These are phyloP conservation scores for Drosophila birchii DNA, from an alignment of 2,888 invertebrate species.

Conservation along the genomic window DNA sequence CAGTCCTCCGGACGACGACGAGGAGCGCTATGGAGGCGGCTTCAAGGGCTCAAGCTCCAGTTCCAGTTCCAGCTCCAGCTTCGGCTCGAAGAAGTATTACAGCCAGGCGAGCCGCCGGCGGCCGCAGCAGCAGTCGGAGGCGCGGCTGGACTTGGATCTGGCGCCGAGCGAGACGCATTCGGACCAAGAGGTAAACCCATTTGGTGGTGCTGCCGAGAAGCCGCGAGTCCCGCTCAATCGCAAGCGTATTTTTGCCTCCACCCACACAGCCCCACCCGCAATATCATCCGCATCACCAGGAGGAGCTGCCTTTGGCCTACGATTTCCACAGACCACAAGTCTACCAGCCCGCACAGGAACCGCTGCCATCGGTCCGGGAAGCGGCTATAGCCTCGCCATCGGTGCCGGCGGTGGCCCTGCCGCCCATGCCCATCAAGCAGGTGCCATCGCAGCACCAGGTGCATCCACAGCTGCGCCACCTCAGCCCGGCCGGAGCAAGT, in stretches of 20 bases:
- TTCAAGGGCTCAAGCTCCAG: slow-evolving; percentile 18
- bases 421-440: slow-evolving; percentile 74
- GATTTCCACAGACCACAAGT: slow-evolving; percentile 62
- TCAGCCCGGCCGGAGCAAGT: slow-evolving; percentile 63
- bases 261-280: slow-evolving; percentile 69
- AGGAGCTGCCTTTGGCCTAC: slow-evolving; percentile 54
- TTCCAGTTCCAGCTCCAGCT: slow-evolving; percentile 6
- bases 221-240: slow-evolving; percentile 79
- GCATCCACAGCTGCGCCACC: slow-evolving; percentile 62
- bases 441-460: slow-evolving; percentile 40
- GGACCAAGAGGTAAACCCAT: slow-evolving; percentile 83
- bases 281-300: slow-evolving; percentile 54
- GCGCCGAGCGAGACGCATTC: slow-evolving; percentile 80
- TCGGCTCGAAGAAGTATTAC: slow-evolving; percentile 65
- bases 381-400: slow-evolving; percentile 43
- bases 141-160: slow-evolving; percentile 79
- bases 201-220: slow-evolving; percentile 70
- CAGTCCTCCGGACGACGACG: slow-evolving; percentile 82
- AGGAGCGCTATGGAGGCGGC: slow-evolving; percentile 54
- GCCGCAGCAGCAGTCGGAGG: slow-evolving; percentile 66
- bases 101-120: slow-evolving; percentile 57
- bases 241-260: slow-evolving; percentile 83
- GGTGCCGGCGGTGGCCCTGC: slow-evolving; percentile 36
- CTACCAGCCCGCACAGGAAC: slow-evolving; percentile 70
- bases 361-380: slow-evolving; percentile 35